These are phyloP conservation scores for Ormyrus thymus DNA, from an alignment of 2,888 invertebrate genomes.

Conservation along the genomic window DNA sequence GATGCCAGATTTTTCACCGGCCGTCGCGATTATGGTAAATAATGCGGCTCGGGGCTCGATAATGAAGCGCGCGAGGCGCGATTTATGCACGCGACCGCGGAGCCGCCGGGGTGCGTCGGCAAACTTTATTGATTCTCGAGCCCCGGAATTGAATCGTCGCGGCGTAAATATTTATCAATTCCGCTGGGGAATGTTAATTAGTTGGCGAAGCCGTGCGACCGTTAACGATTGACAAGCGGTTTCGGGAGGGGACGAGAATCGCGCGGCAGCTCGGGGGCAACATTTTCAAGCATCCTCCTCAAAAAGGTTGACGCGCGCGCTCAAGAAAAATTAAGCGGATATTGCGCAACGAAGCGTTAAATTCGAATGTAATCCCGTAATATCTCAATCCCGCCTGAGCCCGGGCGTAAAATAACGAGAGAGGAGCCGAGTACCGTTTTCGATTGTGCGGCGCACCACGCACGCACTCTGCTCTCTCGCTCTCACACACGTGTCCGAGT, in stretches of 20 bases:
- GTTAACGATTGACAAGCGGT: too few relatives aligned
- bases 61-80: constrained; percentile 30
- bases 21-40: constrained; percentile 14
- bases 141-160: not conserved
- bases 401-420: constrained; percentile 22
- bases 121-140: not conserved
- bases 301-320: not conserved
- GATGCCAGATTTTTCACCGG: constrained; percentile 16
- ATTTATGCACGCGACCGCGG: not conserved
- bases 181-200: constrained; percentile 10
- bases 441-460: constrained; percentile 33
- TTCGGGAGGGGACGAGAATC: too few relatives aligned
- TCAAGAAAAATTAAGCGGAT: constrained; percentile 26
- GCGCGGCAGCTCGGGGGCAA: not conserved
- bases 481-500: too few relatives aligned
- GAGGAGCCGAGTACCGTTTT: constrained; percentile 41
- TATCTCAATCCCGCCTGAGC: constrained; percentile 47
- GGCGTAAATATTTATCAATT: constrained; percentile 31
- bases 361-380: constrained; percentile 51
- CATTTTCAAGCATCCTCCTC: not conserved
- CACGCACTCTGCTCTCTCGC: too few relatives aligned
- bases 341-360: constrained; percentile 38
- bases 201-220: too few relatives aligned
- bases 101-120: not conserved
- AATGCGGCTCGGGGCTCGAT: not conserved